These are phyloP conservation scores for Callocephalon fimbriatum DNA, from an alignment of 2,113 vertebrate species.

Conservation along the genomic window DNA sequence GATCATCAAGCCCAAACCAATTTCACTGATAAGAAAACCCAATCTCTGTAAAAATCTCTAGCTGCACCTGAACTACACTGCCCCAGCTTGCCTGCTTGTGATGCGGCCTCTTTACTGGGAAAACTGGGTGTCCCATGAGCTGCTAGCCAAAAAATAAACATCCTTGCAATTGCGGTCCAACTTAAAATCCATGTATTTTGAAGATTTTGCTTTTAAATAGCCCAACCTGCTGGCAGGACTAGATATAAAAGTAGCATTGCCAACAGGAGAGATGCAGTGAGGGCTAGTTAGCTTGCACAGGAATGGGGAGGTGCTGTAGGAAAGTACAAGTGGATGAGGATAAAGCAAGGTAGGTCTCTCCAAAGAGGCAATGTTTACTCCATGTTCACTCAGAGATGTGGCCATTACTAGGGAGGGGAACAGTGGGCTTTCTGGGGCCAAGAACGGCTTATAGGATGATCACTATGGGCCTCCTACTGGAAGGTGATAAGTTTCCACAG, in stretches of 20 bases:
- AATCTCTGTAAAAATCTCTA: neutral
- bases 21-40: neutral
- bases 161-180: neutral
- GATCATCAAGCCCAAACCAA: neutral
- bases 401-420: neutral
- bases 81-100: neutral
- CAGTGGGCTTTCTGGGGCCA: neutral
- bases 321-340: neutral
- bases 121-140: neutral
- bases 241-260: neutral
- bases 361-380: neutral
- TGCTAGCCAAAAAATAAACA: neutral
- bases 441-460: neutral
- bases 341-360: neutral
- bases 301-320: neutral
- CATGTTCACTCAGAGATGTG: neutral
- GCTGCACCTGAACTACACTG: neutral
- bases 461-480: neutral
- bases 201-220: neutral
- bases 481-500: neutral
- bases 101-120: neutral
- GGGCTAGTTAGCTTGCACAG: neutral
- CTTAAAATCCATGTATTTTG: accelerated
- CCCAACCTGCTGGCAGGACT: neutral
- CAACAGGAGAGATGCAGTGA: accelerated